Evolutionary conservation across 2,888 invertebrate species (phyloP), one percentile per base, ranked within the genome.

Genomic region (Xestia ashworthii): DNA sequence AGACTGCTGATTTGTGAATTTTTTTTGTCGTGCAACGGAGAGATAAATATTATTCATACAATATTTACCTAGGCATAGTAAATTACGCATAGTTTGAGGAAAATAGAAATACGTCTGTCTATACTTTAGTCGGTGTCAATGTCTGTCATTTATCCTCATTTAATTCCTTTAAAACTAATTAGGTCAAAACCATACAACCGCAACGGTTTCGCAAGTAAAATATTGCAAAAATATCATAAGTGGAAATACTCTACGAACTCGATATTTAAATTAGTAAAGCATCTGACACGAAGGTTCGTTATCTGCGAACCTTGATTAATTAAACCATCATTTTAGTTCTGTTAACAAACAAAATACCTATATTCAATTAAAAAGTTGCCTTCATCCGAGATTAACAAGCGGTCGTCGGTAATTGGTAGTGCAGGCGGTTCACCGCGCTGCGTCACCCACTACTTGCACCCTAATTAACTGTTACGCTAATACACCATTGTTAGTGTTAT

Each of bases 401-500:
- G 58, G 46, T 70, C 25, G n/a, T 53, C 55, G 12, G 25, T 48
- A 32, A 64, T 64, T 64, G 64, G 41, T 41, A 12, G 38, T 22
- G 0, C 19, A 62, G 38, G 19, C 19, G 11, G 9, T 62, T 5
- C 62, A 38, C 19, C 62, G 38, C 41, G 60, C 69, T 80, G 46
- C 81, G 66, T 82, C 80, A 75, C 62, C 73, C 76, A 70, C 76
- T 68, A 77, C 78, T 84, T 73, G 80, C 71, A 69, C 60, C 60
- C 74, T 81, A 78, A 82, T 85, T 75, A 87, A 46, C 64, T 80
- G 77, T 62, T 81, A 83, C 70, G 58, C 53, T 86, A 82, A 81
- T 82, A 83, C 72, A 76, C 80, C 82, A 88, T 88, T 85, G 87
- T 88, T 84, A 79, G 60, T 48, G 53, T 81, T 87, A 87, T 88